Evolutionary conservation across 2,888 invertebrate species (phyloP), one percentile per base, ranked within the genome.

Genomic region (Halocaridina rubra): DNA sequence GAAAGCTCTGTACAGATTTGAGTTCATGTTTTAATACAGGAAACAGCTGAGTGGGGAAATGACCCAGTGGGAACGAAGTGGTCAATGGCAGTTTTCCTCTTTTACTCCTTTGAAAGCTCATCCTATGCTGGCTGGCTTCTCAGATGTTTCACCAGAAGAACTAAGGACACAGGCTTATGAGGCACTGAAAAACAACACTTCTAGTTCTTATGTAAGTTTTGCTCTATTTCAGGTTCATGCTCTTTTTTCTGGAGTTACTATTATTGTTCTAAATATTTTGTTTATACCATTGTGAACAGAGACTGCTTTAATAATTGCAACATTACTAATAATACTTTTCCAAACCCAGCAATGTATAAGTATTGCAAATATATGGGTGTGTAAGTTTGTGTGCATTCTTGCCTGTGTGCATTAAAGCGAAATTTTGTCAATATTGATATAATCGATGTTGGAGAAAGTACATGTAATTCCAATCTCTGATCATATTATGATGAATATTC

Each of bases 31-130:
- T 24, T 46, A 24, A 19, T 53, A 0, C 77, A 88, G 88, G 32
- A 86, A 86, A 67, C 88, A 88, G 74, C 81, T 88, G 32, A 80
- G 81, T 64, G 78, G 77, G 29, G 88, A 88, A 57, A 88, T 88
- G 88, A 86, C 16, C n/a, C 71, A 71, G 30, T 88, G 88, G 88
- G 88, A 88, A 39, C 59, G 79, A 22, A 86, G 78, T 76, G 88
- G 88, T 8, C 84, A 84, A 61, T 88, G 88, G 88, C 79, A 74
- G 59, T 27, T 84, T 24, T 88, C 88, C 16, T 80, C 61, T 13
- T 78, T 88, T 29, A 67, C 81, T 22, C 86, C 88, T 1, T 59
- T 88, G 13, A 88, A 88, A 64, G 77, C 77, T 10, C 76, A 78
- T 19, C 88, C 84, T 30, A 80, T 57, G n/a, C 33, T 88, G 1